Evolutionary conservation across 2,113 vertebrate genomes (phyloP), one percentile per base, ranked within the genome.

Genomic region (Uria aalge): DNA sequence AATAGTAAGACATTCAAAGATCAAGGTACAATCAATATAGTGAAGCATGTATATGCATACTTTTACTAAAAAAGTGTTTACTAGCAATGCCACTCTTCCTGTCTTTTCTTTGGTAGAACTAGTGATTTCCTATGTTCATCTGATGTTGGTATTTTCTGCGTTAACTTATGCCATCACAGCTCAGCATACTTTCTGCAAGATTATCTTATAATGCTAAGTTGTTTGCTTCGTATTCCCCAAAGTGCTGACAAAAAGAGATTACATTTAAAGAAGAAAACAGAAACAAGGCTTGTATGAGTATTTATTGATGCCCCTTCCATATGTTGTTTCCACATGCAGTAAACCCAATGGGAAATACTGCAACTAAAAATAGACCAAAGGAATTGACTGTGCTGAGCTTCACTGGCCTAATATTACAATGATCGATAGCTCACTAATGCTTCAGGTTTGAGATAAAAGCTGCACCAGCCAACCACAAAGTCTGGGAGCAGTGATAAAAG

Each of bases 341-440:
- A 55, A 79, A 81, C 15, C 69, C 47, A 60, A 9, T n/a, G 93
- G 91, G 92, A 92, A 94, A 80, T 86, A 48, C 52, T 32, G 57
- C 47, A 27, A 16, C 92, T 90, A 83, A 97, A 95, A 95, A 94
- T 91, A 91, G 92, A 27, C 26, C 16, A 48, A 45, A 87, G 80
- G 57, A 89, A 94, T 94, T 91, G 95, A 91, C 89, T 79, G 52
- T 82, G 62, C 86, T 48, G 86, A 64, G 68, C 68, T 72, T 75
- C n/a, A 14, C 32, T 40, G 66, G 27, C 26, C 2, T 12, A n/a
- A 41, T 68, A 26, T 8, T 56, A n/a, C 18, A 15, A 15, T 6
- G 94, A 95, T 97, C 92, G 7, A 85, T 97, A 76, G 69, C 80
- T 92, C 53, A 1, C 30, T 92, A 72, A 55, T 87, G 86, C 91